Evolutionary conservation across 2,113 vertebrate genomes (phyloP).

Genomic region (Corydoras maculifer): DNA sequence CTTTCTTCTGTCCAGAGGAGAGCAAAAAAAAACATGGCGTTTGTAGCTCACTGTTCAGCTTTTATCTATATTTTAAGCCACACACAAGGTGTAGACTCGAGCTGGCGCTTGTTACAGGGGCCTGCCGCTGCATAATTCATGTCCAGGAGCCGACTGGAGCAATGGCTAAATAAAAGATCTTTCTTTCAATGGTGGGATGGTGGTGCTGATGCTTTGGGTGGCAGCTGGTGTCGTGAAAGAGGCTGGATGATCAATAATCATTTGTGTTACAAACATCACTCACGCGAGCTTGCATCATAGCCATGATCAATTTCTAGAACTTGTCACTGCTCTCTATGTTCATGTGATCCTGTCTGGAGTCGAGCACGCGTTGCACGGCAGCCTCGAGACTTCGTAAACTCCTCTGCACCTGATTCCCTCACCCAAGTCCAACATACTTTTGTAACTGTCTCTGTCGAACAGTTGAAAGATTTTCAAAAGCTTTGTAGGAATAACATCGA

Average conservation of each 20-base stretch:
- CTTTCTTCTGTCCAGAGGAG: conserved; percentile 58
- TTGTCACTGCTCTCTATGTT: conserved; percentile 10
- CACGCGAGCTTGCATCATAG: conserved; percentile 28
- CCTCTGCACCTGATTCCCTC: background rate
- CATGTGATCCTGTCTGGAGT: conserved; percentile 2
- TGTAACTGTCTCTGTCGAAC: background rate
- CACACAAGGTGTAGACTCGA: conserved; percentile 90
- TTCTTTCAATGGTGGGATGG: conserved; percentile 35
- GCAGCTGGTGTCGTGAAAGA: conserved; percentile 37
- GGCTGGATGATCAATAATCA: conserved; percentile 54
- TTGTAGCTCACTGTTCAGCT: conserved; percentile 87
- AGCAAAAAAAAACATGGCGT: conserved; percentile 54
- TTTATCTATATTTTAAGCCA: conserved; percentile 98
- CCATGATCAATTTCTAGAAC: conserved; percentile 35
- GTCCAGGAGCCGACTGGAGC: conserved; percentile 70
- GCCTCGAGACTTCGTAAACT: background rate
- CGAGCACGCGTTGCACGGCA: background rate
- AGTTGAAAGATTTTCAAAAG: too few relatives aligned
- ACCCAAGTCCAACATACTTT: background rate
- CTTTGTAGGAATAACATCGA: too few relatives aligned
- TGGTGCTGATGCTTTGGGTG: conserved; percentile 27
- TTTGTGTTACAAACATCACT: conserved; percentile 44
- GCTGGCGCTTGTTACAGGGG: conserved; percentile 86
- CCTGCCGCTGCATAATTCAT: conserved; percentile 82
- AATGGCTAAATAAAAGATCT: conserved; percentile 75